Base-by-base conservation (phyloP, 2,797 vertebrate genomes). In the Phataginus tricuspis region DNA sequence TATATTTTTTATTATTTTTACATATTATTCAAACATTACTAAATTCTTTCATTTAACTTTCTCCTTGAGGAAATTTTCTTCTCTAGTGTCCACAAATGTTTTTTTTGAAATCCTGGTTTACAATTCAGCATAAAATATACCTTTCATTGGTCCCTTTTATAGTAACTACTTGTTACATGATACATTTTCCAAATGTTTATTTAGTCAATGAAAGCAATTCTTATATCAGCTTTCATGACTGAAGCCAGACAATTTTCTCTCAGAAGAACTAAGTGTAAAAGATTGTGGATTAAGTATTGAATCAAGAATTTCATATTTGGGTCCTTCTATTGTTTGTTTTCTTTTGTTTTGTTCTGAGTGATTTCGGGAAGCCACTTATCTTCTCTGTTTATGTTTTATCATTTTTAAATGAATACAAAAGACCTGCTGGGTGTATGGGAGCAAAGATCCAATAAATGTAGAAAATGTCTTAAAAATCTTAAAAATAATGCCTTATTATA, bases 391-490 rank as follows among this genome's bases (percentile, higher is more conserved):
- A n/a, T 27, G 31, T 34, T 57, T 37, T 2, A 69, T 27, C 6
- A 77, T 79, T 95, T 86, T 82, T 84, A 93, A 88, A 61, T 93
- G 74, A 34, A 59, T 42, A 37, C 23, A 42, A 69, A 90, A 39
- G 6, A 7, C 3, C 4, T 21, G 1, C 1, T 83, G 57, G 37
- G 14, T 23, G 92, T 64, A 69, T 14, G 45, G 3, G 4, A 21
- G 7, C 49, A 86, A 71, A 51, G 2, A 1, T 27, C 45, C 6
- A 42, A 23, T 74, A 57, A 34, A 4, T 68, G n/a, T 34, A 16
- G 4, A 72, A 63, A 78, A 5, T 85, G 18, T 0, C 6, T 86
- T 57, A 42, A 69, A 94, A 59, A 1, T 39, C 7, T 63, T 77
- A 49, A 86, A 80, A 78, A 57, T 53, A 66, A n/a, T 31, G 2